Conservation (phyloP, 2,888 invertebrate genomes). For the Drosophila mimetica region DNA sequence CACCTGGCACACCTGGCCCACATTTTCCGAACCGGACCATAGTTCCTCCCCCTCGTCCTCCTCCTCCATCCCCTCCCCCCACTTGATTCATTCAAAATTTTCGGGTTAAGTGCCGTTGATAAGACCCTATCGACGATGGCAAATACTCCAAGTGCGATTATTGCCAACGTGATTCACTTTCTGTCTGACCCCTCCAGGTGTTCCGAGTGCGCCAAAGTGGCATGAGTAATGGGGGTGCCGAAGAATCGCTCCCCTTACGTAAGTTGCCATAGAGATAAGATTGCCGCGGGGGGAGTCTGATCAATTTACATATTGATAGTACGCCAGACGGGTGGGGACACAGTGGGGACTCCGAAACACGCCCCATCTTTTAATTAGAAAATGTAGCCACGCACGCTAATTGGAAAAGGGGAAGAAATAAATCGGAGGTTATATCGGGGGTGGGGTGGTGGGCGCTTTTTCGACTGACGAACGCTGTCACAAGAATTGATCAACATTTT, state of each 20-base stretch:
- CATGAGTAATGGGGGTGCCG: slow-evolving; percentile 26
- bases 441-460: neutral
- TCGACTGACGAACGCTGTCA: slow-evolving; percentile 50
- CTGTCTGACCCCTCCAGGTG: slow-evolving; percentile 44
- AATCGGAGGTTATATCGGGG: neutral
- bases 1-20: slow-evolving; percentile 45
- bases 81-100: slow-evolving; percentile 55
- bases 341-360: slow-evolving; percentile 39
- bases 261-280: slow-evolving; percentile 51
- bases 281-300: slow-evolving; percentile 25
- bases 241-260: slow-evolving; percentile 34
- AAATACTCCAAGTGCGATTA: slow-evolving; percentile 24
- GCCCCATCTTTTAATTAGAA: slow-evolving; percentile 68
- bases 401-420: slow-evolving; percentile 41
- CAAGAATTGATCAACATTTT: slow-evolving; percentile 64
- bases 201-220: slow-evolving; percentile 2
- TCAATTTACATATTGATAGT: slow-evolving; percentile 47
- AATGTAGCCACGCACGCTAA: slow-evolving; percentile 60
- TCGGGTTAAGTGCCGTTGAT: slow-evolving; percentile 38
- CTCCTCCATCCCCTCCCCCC: neutral
- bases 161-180: slow-evolving; percentile 47
- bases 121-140: slow-evolving; percentile 33
- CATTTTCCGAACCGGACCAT: slow-evolving; percentile 10
- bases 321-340: slow-evolving; percentile 5
- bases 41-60: too few species aligned